Percentiles rank a stretch among this genome's conserved stretches.
Evolutionary conservation across 2,888 invertebrate species (phyloP).

Genomic region (Drosophila falleni): DNA sequence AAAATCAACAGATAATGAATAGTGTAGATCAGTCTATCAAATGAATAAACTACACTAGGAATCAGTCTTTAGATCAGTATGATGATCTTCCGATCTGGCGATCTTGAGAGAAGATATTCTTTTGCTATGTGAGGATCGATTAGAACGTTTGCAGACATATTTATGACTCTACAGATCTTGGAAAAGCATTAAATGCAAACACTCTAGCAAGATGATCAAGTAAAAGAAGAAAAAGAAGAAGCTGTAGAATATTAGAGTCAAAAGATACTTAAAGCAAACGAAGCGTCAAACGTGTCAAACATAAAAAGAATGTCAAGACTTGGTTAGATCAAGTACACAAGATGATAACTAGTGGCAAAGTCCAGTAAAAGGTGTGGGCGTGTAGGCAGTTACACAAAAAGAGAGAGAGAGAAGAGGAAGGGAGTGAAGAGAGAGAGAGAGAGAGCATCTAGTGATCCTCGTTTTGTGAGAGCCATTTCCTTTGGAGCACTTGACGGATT

Average conservation of each 20-base stretch:
- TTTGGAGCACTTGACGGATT: slow-evolving; percentile 36
- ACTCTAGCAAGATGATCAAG: slow-evolving; percentile 6
- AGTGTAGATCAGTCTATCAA: neutral
- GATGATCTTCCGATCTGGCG: too few species aligned
- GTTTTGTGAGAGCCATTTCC: slow-evolving; percentile 52
- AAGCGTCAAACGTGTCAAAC: slow-evolving; percentile 62
- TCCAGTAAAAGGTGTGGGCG: slow-evolving; percentile 34
- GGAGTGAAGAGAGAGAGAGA: neutral
- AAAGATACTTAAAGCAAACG: slow-evolving; percentile 45
- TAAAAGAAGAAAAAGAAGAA: slow-evolving; percentile 15
- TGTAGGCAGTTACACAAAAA: slow-evolving; percentile 9
- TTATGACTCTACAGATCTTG: slow-evolving; percentile 23
- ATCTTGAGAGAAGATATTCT: neutral
- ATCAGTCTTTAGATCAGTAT: neutral
- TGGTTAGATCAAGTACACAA: slow-evolving; percentile 34
- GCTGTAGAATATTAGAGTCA: slow-evolving; percentile 32
- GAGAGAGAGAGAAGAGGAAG: neutral
- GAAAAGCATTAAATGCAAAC: slow-evolving; percentile 27
- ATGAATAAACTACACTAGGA: too few species aligned
- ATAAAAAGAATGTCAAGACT: slow-evolving; percentile 39
- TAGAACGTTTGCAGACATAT: slow-evolving; percentile 9
- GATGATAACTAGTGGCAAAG: slow-evolving; percentile 2
- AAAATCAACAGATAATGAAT: neutral
- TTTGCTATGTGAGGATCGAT: neutral
- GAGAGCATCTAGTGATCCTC: slow-evolving; percentile 51